Evolutionary conservation across 2,888 invertebrate genomes (phyloP).

Genomic region (Drosophila lutescens): DNA sequence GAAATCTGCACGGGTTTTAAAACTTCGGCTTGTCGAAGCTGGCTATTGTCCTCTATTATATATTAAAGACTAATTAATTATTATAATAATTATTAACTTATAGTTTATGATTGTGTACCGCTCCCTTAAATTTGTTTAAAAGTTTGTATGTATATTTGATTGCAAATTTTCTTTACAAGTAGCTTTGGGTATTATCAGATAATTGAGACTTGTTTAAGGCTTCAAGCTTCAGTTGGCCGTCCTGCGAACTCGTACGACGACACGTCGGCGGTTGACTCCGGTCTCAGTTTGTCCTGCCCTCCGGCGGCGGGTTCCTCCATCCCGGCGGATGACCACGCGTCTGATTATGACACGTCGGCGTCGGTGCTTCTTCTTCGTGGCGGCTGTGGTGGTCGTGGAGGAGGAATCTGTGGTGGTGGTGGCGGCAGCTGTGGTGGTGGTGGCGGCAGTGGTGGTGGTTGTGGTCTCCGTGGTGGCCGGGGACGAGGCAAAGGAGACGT

Average conservation of each 20-base stretch:
- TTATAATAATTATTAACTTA: no score
- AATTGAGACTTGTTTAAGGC: no score
- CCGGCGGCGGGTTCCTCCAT: neutral
- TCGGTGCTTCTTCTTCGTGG: neutral
- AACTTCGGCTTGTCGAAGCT: no score
- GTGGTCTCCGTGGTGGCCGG: neutral
- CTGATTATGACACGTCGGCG: constrained; percentile 8
- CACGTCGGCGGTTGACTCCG: neutral
- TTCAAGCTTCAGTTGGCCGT: neutral
- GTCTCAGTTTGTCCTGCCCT: neutral
- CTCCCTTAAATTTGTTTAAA: no score
- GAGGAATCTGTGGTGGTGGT: neutral
- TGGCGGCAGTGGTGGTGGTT: neutral
- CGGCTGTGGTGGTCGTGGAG: neutral
- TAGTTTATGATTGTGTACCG: no score
- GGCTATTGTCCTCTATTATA: no score
- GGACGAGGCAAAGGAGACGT: neutral
- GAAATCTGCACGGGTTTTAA: no score
- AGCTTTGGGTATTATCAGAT: no score
- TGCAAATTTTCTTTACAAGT: no score
- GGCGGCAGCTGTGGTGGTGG: neutral
- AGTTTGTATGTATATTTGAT: no score
- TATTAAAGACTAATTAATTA: no score
- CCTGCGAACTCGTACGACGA: constrained; percentile 3
- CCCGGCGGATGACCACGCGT: neutral